Evolutionary conservation across 1,140 invertebrate species (phyloP), one percentile per base, ranked within the genome.

Genomic region (Drosophila trapezifrons): DNA sequence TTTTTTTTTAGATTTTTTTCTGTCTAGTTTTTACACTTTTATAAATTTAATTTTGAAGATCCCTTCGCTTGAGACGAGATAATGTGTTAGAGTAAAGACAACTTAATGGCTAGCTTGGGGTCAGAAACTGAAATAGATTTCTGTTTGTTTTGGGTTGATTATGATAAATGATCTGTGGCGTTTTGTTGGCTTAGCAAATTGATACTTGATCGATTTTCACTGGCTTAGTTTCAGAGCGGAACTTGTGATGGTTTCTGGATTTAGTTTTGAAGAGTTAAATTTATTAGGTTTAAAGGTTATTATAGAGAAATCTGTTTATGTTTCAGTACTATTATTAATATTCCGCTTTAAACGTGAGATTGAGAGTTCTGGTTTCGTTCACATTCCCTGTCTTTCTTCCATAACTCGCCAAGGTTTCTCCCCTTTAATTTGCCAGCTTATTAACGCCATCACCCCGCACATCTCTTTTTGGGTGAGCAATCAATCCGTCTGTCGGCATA

Each of bases 81-180:
- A 43, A 57, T 57, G 55, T 29, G 32, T 42, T 17, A n/a, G 35
- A 47, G 40, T 56, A 22, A 29, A 25, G 62, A 69, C 45, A 57
- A 67, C 51, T 57, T 79, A 57, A 71, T 80, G 65, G 29, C 18
- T 25, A 13, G 35, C 35, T 63, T 22, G 22, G 18, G n/a, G 55
- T 40, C n/a, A 17, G 25, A 32, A 20, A 60, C 13, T 27, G 15
- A 20, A 18, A 37, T 7, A 25, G 4, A 17, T 47, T 63, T 52
- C 17, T 43, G 22, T 64, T 45, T 38, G 47, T 46, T 43, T 70
- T 70, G 9, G 18, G 22, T 18, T 76, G 65, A 78, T 74, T 49
- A 73, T 62, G 78, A 80, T 80, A 66, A 73, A 80, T 80, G 73
- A 55, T 58, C 13, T 60, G 10, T n/a, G 20, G 7, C 25, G 38